Conservation (phyloP, 1,140 invertebrate genomes). For the Argopecten irradians region DNA sequence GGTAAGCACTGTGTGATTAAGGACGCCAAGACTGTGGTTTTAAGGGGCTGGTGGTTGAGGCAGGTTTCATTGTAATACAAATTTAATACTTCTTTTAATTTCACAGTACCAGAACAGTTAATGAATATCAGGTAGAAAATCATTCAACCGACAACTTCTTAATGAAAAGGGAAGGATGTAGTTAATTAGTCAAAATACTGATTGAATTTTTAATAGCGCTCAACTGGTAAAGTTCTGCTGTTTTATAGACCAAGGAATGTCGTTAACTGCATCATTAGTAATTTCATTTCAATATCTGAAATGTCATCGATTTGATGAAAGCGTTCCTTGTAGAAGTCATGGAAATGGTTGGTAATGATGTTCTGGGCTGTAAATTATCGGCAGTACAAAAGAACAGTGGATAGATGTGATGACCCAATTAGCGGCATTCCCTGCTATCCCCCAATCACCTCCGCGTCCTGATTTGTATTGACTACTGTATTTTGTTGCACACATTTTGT, state of each 20-base stretch:
- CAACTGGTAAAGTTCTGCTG: not conserved
- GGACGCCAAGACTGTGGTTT: too few relatives aligned
- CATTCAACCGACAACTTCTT: not conserved
- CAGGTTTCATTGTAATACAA: too few relatives aligned
- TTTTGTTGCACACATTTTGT: constrained; percentile 8
- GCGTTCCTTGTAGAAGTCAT: not conserved
- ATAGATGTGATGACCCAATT: constrained; percentile 3
- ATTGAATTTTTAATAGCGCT: not conserved
- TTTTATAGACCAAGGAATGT: not conserved
- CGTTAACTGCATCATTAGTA: not conserved
- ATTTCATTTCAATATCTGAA: not conserved
- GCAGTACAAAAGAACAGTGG: not conserved
- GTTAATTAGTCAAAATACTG: constrained; percentile 17
- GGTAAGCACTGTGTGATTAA: too few relatives aligned
- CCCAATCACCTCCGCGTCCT: not conserved
- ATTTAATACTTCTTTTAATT: not conserved
- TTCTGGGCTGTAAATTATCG: not conserved
- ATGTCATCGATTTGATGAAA: not conserved
- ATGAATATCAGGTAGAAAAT: not conserved
- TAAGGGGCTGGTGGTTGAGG: too few relatives aligned
- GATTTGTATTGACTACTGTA: not conserved
- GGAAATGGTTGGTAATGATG: not conserved
- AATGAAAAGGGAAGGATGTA: constrained; percentile 8
- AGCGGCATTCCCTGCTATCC: constrained; percentile 2
- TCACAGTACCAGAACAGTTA: not conserved